A percentile compares a stretch with the other conserved stretches of the same genome.
Conservation (phyloP, 2,888 invertebrate genomes). For the Chloroclysta siterata region DNA sequence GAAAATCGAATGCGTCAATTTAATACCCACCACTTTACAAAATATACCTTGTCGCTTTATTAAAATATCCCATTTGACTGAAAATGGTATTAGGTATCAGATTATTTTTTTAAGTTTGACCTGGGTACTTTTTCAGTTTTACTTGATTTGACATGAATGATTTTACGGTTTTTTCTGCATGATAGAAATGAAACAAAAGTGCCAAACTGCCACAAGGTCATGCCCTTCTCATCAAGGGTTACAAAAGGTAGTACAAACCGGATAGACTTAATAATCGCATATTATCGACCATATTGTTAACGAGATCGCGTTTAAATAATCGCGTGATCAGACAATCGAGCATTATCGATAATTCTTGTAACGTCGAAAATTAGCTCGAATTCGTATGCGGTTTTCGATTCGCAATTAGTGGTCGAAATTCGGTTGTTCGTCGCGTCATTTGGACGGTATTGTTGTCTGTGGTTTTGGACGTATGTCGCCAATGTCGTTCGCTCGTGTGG, state of each 20-base stretch:
- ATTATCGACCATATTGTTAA: conserved; percentile 36
- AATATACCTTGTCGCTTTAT: no score
- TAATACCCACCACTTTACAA: no score
- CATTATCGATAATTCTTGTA: conserved; percentile 59
- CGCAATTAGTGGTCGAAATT: conserved; percentile 68
- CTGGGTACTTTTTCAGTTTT: no score
- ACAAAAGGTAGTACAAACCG: conserved; percentile 16
- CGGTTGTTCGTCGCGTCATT: conserved; percentile 50
- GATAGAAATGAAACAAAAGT: no score
- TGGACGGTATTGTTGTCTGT: conserved; percentile 55
- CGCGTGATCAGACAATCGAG: conserved; percentile 52
- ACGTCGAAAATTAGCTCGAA: conserved; percentile 59
- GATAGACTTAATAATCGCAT: conserved; percentile 17
- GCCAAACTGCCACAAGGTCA: neutral
- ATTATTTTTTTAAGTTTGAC: no score
- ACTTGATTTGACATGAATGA: no score
- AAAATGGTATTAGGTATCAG: no score
- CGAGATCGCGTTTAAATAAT: conserved; percentile 37
- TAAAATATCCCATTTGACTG: no score
- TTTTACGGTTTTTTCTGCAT: no score
- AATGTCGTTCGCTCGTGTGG: conserved; percentile 52
- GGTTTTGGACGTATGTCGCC: conserved; percentile 49
- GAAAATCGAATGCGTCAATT: neutral
- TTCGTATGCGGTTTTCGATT: conserved; percentile 63
- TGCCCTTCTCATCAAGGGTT: neutral